A percentile compares a stretch with the other conserved stretches of the same genome.
Evolutionary conservation across 2,888 invertebrate species (phyloP).

Genomic region (Polydrusus cervinus): DNA sequence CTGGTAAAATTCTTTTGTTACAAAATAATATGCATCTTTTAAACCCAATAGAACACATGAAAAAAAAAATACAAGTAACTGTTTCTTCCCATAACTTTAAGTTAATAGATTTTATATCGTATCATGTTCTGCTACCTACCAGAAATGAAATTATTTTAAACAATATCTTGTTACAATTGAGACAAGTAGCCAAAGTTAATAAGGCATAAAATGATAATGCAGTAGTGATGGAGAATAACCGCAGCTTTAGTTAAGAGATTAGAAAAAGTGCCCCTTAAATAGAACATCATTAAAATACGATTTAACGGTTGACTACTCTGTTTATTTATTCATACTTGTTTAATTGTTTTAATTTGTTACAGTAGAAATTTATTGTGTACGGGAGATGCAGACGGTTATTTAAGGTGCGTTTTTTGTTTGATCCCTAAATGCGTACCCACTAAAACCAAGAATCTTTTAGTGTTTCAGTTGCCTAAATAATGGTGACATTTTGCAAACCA

Average conservation of each 20-base stretch:
- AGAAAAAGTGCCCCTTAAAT: slow-evolving; percentile 49
- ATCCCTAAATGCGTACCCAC: too few species aligned
- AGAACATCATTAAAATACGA: slow-evolving; percentile 47
- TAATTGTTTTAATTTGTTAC: slow-evolving; percentile 39
- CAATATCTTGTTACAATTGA: slow-evolving; percentile 49
- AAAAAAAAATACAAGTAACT: background rate
- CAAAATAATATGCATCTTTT: slow-evolving; percentile 6
- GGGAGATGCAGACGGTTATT: background rate
- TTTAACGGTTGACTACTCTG: slow-evolving; percentile 43
- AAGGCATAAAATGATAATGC: slow-evolving; percentile 54
- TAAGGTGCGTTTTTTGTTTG: too few species aligned
- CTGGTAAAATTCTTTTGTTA: slow-evolving; percentile 9
- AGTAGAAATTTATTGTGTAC: background rate
- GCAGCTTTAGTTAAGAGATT: slow-evolving; percentile 44
- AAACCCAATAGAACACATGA: background rate
- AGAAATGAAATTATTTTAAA: slow-evolving; percentile 47
- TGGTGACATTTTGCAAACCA: too few species aligned
- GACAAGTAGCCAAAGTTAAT: slow-evolving; percentile 51
- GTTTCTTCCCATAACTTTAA: slow-evolving; percentile 6
- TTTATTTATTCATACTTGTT: slow-evolving; percentile 52
- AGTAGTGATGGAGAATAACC: slow-evolving; percentile 43
- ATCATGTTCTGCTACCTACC: slow-evolving; percentile 42
- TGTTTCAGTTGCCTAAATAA: too few species aligned
- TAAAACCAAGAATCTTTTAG: too few species aligned
- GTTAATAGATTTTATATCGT: slow-evolving; percentile 24